A percentile compares a stretch with the other conserved stretches of the same genome.
phyloP scores from a whole-genome alignment of 2,113 vertebrate species.

The Physeter macrocephalus region DNA sequence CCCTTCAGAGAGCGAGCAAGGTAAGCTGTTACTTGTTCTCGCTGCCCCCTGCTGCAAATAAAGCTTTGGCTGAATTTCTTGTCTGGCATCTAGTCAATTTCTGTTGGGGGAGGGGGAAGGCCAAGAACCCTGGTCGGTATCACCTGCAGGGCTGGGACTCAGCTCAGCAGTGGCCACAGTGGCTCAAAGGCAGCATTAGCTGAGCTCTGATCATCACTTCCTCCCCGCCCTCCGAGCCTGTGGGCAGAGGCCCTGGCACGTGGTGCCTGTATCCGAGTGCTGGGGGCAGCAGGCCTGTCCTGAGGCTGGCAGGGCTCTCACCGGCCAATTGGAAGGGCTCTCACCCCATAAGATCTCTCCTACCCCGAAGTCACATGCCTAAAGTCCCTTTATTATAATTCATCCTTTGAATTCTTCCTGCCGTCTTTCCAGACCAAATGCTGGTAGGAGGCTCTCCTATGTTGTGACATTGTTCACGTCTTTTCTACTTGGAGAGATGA shows the following conservation, averaged over 20 bases:
- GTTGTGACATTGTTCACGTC: background rate
- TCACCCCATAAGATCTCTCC: background rate
- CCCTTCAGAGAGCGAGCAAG: no score
- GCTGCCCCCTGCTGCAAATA: no score
- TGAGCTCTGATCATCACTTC: background rate
- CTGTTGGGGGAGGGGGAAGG: no score
- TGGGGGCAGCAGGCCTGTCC: background rate
- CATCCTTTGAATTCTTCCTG: background rate
- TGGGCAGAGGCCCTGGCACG: background rate
- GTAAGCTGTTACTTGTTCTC: no score
- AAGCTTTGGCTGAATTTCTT: no score
- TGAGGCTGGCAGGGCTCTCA: accelerated
- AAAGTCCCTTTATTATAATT: background rate
- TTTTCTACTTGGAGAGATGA: background rate
- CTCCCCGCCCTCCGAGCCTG: accelerated
- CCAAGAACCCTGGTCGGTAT: no score
- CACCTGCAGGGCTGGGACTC: conserved; percentile 41
- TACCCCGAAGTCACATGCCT: background rate
- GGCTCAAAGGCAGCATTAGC: background rate
- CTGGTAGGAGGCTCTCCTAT: background rate
- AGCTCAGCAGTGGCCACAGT: conserved; percentile 7
- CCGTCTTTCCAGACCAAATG: background rate
- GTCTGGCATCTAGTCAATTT: no score
- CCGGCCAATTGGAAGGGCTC: background rate
- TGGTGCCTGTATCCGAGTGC: accelerated